A percentile compares a stretch with the other conserved stretches of the same genome.
Evolutionary conservation across 2,888 invertebrate species (phyloP).

Genomic region (Plusia festucae): DNA sequence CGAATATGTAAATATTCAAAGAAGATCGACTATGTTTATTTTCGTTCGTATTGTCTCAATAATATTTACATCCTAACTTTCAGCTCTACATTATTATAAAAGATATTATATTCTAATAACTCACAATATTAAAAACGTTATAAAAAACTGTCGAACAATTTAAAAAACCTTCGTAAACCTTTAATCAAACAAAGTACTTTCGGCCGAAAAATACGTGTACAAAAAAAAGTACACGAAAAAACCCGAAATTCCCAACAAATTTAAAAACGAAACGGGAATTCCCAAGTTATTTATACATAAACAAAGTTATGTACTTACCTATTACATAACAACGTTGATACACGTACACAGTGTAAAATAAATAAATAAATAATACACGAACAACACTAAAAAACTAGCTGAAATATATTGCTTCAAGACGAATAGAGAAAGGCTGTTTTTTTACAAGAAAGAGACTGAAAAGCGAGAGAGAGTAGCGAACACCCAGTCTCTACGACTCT

Average conservation of each 20-base stretch:
- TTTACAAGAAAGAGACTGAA: slow-evolving; percentile 61
- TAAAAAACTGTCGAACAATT: slow-evolving; percentile 15
- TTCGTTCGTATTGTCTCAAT: slow-evolving; percentile 5
- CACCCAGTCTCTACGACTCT: slow-evolving; percentile 51
- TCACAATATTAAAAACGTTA: background rate
- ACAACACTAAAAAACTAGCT: slow-evolving; percentile 41
- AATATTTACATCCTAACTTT: background rate
- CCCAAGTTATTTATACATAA: slow-evolving; percentile 48
- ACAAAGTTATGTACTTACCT: slow-evolving; percentile 59
- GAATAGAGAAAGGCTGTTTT: slow-evolving; percentile 57
- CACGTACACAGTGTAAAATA: slow-evolving; percentile 21
- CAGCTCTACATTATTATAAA: background rate
- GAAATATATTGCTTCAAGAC: slow-evolving; percentile 39
- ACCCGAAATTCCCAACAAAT: slow-evolving; percentile 22
- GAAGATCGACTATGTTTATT: slow-evolving; percentile 17
- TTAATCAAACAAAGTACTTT: slow-evolving; percentile 52
- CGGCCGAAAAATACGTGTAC: slow-evolving; percentile 13
- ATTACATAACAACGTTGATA: slow-evolving; percentile 57
- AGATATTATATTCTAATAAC: background rate
- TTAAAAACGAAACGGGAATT: slow-evolving; percentile 19
- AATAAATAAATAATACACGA: slow-evolving; percentile 35
- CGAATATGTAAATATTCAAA: too few species aligned
- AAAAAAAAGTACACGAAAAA: slow-evolving; percentile 17
- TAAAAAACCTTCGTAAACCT: slow-evolving; percentile 16
- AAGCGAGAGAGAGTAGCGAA: slow-evolving; percentile 53